Conservation (phyloP, 2,888 invertebrate species). For the Rhabditoides inermis region DNA sequence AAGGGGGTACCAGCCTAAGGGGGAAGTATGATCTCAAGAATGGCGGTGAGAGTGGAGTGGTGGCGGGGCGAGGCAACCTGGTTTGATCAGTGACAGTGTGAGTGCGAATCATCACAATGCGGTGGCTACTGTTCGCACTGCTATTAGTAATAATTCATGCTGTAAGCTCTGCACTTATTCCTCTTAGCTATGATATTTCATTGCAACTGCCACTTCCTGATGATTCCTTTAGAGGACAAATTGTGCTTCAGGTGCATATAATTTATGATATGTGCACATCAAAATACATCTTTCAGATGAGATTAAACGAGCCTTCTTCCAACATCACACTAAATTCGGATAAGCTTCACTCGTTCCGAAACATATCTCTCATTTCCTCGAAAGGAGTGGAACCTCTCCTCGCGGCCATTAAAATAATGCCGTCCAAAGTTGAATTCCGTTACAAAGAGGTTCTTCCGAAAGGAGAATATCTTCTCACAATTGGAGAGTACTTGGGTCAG, state of each 20-base stretch:
- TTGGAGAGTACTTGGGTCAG: slow-evolving; percentile 16
- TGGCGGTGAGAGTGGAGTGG: background rate
- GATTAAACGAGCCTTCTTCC: slow-evolving; percentile 10
- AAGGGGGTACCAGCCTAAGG: background rate
- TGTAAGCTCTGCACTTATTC: slow-evolving; percentile 8
- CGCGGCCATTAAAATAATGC: slow-evolving; percentile 19
- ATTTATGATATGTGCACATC: background rate
- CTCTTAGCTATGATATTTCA: slow-evolving; percentile 22
- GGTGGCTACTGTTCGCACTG: no score
- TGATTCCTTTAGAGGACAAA: background rate
- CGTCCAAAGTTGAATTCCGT: slow-evolving; percentile 18
- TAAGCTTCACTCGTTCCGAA: slow-evolving; percentile 22
- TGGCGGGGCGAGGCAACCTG: no score
- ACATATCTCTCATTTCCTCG: slow-evolving; percentile 23
- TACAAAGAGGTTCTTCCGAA: slow-evolving; percentile 12
- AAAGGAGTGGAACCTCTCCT: slow-evolving; percentile 15
- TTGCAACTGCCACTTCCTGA: slow-evolving; percentile 22
- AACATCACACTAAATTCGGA: slow-evolving; percentile 21
- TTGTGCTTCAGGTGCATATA: background rate
- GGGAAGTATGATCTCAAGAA: background rate
- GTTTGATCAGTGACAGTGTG: no score
- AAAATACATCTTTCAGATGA: slow-evolving; percentile 17
- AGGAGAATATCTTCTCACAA: slow-evolving; percentile 27
- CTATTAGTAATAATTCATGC: no score
- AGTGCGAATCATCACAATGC: no score